Percentiles rank a stretch among this genome's conserved stretches.
phyloP scores from a whole-genome alignment of 2,113 vertebrate species.

The Xiphophorus hellerii region DNA sequence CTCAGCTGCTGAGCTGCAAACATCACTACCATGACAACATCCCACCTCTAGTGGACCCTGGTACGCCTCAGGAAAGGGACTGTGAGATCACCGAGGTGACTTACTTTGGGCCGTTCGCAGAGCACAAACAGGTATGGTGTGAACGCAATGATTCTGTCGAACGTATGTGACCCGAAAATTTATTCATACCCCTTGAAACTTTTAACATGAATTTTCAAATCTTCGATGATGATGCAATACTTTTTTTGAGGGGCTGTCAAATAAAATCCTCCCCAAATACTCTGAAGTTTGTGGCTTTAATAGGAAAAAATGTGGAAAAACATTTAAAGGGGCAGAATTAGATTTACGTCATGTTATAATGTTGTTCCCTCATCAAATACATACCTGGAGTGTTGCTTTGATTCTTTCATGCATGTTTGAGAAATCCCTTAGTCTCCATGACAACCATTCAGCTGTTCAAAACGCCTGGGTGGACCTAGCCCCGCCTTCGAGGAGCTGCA shows the following conservation, averaged over 20 bases:
- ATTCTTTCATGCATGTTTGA: too few relatives aligned
- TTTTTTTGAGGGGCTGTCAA: too few relatives aligned
- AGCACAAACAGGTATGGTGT: slow-evolving; percentile 84
- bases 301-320: not conserved
- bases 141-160: not conserved
- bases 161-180: not conserved
- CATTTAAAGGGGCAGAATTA: not conserved
- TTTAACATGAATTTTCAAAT: not conserved
- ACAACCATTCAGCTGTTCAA: too few relatives aligned
- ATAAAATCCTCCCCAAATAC: too few relatives aligned
- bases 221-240: too few relatives aligned
- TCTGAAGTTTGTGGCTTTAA: not conserved
- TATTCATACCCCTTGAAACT: not conserved
- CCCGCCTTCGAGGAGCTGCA: too few relatives aligned
- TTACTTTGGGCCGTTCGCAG: slow-evolving; percentile 89
- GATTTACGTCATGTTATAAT: too few relatives aligned
- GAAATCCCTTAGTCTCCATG: too few relatives aligned
- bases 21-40: slow-evolving; percentile 91
- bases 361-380: too few relatives aligned
- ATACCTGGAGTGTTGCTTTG: too few relatives aligned
- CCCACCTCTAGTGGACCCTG: slow-evolving; percentile 83
- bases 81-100: slow-evolving; percentile 84
- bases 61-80: slow-evolving; percentile 80
- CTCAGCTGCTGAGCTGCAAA: slow-evolving; percentile 89
- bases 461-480: too few relatives aligned